phyloP scores from a whole-genome alignment of 1,140 invertebrate genomes.

The Trachelipus rathkii region DNA sequence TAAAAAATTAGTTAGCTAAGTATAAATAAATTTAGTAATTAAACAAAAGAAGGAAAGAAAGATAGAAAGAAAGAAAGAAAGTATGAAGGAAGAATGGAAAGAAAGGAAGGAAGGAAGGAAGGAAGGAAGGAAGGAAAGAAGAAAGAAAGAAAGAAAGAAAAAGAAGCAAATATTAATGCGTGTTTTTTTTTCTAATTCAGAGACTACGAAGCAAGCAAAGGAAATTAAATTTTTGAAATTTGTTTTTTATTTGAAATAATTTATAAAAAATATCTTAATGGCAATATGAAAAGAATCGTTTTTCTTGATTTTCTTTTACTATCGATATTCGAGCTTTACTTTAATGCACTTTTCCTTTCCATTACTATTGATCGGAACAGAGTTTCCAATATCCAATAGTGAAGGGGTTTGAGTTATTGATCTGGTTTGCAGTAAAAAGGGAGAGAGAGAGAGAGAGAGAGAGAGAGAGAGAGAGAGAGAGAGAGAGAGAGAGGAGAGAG shows the following conservation, averaged over 20 bases:
- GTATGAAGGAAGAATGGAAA: not conserved
- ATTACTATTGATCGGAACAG: not conserved
- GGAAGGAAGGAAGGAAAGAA: not conserved
- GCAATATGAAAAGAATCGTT: not conserved
- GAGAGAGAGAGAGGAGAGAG: not conserved
- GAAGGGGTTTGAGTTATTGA: constrained; percentile 6
- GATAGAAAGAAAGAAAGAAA: not conserved
- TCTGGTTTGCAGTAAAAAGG: constrained; percentile 4
- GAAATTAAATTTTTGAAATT: no score
- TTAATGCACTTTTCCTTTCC: not conserved
- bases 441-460: not conserved
- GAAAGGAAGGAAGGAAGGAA: not conserved
- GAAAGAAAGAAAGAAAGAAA: not conserved
- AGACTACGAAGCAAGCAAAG: no score
- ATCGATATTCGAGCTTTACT: not conserved
- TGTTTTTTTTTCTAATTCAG: no score
- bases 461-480: not conserved
- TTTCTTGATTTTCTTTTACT: not conserved
- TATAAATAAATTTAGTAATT: no score
- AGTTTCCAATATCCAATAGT: constrained; percentile 5
- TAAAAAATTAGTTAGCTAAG: no score
- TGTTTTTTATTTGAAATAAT: not conserved
- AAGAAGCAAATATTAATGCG: no score
- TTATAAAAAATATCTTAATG: not conserved
- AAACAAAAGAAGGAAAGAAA: not conserved